These are phyloP conservation scores for Cepaea nemoralis DNA, from an alignment of 1,140 invertebrate species.

Conservation along the genomic window DNA sequence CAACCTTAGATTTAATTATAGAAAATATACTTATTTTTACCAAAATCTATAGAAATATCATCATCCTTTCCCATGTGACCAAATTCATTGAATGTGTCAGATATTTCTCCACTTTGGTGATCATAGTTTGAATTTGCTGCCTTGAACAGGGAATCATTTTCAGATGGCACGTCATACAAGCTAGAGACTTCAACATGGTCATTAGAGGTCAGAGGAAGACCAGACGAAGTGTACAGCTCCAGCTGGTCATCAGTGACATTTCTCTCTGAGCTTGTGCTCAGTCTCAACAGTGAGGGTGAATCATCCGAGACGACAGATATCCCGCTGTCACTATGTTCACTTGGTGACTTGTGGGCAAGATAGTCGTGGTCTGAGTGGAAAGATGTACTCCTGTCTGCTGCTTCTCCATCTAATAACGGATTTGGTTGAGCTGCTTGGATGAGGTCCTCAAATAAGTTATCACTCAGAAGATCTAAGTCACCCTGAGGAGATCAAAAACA, in stretches of 20 bases:
- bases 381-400: constrained; percentile 1
- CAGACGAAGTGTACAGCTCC: background rate
- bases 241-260: constrained; percentile 41
- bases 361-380: constrained; percentile 39
- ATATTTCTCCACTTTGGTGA: background rate
- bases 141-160: background rate
- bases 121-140: background rate
- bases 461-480: constrained; percentile 27
- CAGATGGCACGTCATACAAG: background rate
- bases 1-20: no score
- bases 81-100: constrained; percentile 27
- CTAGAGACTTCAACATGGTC: background rate
- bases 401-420: constrained; percentile 23
- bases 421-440: constrained; percentile 21
- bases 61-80: constrained; percentile 31
- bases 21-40: background rate
- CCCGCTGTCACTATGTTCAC: constrained; percentile 41
- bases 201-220: background rate
- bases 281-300: background rate
- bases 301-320: constrained; percentile 40
- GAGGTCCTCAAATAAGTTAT: constrained; percentile 37
- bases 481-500: constrained; percentile 4
- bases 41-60: constrained; percentile 42
- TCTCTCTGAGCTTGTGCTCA: background rate
- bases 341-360: constrained; percentile 39